Base-by-base conservation (phyloP, 2,888 invertebrate species). In the Parapristionchus giblindavisi region DNA sequence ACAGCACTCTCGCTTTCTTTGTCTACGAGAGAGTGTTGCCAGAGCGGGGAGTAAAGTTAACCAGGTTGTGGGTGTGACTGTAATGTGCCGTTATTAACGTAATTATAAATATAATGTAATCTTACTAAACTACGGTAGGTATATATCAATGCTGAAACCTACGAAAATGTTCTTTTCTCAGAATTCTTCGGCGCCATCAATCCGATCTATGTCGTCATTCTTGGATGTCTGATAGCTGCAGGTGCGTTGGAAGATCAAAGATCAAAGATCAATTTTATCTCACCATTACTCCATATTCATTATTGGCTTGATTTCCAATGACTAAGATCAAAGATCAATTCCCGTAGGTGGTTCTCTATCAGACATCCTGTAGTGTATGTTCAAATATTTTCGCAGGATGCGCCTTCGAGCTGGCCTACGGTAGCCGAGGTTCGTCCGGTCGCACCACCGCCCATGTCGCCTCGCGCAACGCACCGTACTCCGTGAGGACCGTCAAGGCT, bases 371-470 rank as follows among this genome's bases (percentile, higher is more conserved):
- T n/a, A n/a, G n/a, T n/a, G n/a, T n/a, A n/a, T n/a, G n/a, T n/a
- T n/a, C n/a, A n/a, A n/a, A n/a, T n/a, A n/a, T 34, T 40, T 27
- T 29, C 40, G 8, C 40, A 71, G 77, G 78, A 11, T 78, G 78
- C 54, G 78, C 78, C 14, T 78, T 78, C 40, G 78, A 78, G 29
- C 58, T 78, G 38, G 78, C 78, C 51, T 78, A 78, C 56, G 78
- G 76, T 24, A 70, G 75, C 36, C 74, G 75, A 63, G 78, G 76
- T 51, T 63, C 76, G 3, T 66, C 74, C 48, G 61, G 76, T 48
- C 63, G 76, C 24, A 76, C 66, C 24, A 61, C 24, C 17, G 73
- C 73, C 17, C 73, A 73, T n/a, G 73, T 73, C 43, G 61, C 73
- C 48, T 61, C 60, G 1, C 73, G 73, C n/a, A 58, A 73, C 32